Conservation (phyloP, 1,140 invertebrate species). For the Drosophila kepulauana region DNA sequence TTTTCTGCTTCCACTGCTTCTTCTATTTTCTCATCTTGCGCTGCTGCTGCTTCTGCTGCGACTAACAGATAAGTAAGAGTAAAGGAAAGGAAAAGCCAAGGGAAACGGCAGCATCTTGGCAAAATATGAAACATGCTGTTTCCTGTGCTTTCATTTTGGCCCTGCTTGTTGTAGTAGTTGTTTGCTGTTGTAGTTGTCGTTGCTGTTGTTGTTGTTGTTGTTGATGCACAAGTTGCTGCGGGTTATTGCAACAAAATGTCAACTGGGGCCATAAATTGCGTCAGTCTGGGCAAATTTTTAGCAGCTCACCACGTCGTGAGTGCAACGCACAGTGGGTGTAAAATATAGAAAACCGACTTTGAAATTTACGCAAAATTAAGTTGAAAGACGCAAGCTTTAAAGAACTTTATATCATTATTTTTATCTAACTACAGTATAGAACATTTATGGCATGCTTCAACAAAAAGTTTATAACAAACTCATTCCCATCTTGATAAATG, state of each 20-base stretch:
- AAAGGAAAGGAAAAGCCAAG: constrained; percentile 3
- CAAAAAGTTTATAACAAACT: too few relatives aligned
- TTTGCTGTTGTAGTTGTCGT: constrained; percentile 24
- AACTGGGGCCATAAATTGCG: constrained; percentile 78
- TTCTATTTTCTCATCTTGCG: constrained; percentile 10
- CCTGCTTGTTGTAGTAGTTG: constrained; percentile 13
- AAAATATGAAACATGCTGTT: constrained; percentile 78
- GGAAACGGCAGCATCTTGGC: constrained; percentile 55
- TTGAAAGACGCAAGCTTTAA: not conserved
- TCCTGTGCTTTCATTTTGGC: constrained; percentile 45
- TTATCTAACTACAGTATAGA: too few relatives aligned
- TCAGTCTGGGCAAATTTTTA: constrained; percentile 76
- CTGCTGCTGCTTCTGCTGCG: not conserved
- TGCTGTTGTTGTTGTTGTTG: constrained; percentile 5
- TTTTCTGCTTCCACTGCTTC: constrained; percentile 36
- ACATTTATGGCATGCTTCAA: too few relatives aligned
- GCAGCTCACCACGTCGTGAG: constrained; percentile 7
- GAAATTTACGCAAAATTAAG: not conserved
- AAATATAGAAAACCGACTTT: not conserved
- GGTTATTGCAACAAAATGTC: constrained; percentile 81
- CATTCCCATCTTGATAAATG: not conserved
- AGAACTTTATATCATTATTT: too few relatives aligned
- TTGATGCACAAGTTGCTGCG: constrained; percentile 46
- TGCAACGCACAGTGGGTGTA: constrained; percentile 13
- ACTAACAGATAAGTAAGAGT: constrained; percentile 17